Evolutionary conservation across 53 echinoderm and acorn worm genomes (phyloP).

Genomic region (Hippasteria phrygiana): DNA sequence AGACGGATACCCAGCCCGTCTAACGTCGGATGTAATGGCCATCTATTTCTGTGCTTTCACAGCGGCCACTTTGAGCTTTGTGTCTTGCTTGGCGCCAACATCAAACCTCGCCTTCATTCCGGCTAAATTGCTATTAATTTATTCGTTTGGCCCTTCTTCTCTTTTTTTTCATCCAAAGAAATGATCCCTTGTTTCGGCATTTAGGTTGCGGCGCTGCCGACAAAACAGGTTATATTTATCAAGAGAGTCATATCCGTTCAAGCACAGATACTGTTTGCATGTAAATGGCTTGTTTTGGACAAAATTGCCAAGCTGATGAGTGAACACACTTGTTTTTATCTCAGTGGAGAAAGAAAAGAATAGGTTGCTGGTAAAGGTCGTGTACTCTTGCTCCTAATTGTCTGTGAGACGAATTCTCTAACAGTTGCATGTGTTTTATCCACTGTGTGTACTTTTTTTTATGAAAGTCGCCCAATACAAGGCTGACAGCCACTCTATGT

Average conservation of each 20-base stretch:
- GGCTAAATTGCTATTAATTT: background rate
- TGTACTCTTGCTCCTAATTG: too few relatives aligned
- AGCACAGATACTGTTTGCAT: background rate
- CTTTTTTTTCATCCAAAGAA: background rate
- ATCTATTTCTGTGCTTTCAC: background rate
- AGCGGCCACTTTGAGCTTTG: too few relatives aligned
- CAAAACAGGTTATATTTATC: background rate
- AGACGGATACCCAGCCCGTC: background rate
- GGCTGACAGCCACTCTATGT: too few relatives aligned
- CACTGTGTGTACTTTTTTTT: too few relatives aligned
- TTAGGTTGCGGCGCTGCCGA: background rate
- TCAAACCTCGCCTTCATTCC: background rate
- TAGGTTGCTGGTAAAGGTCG: too few relatives aligned
- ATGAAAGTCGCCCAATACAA: too few relatives aligned
- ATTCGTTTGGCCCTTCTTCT: background rate
- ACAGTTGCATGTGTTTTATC: too few relatives aligned
- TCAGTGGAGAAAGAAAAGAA: too few relatives aligned
- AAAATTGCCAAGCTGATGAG: background rate
- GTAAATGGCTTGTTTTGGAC: background rate
- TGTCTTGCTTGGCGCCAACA: background rate
- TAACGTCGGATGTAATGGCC: background rate
- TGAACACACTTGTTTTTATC: too few relatives aligned
- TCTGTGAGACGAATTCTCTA: too few relatives aligned
- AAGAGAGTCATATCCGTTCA: background rate
- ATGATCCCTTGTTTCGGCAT: background rate